Percentiles rank a stretch among this genome's conserved stretches.
These are phyloP conservation scores for Magallana gigas DNA, from an alignment of 1,140 invertebrate species.

Conservation along the genomic window DNA sequence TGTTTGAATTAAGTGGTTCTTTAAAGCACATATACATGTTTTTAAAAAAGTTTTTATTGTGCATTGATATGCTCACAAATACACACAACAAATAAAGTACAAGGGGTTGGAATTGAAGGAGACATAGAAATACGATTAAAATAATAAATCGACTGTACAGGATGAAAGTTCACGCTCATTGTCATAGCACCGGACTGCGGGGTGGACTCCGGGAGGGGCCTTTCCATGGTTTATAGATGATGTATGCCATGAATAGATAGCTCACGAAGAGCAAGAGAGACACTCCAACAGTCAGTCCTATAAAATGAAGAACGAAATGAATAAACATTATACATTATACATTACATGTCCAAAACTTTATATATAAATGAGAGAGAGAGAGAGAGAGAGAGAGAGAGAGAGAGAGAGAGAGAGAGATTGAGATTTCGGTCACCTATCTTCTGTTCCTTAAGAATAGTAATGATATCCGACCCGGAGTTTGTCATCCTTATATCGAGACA, in stretches of 20 bases:
- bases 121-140: too few species aligned
- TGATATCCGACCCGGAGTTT: background rate
- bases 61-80: too few species aligned
- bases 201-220: background rate
- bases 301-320: background rate
- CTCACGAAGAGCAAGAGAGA: background rate
- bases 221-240: background rate
- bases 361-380: background rate
- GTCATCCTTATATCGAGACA: background rate
- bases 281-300: background rate
- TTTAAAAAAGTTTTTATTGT: too few species aligned
- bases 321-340: background rate
- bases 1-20: too few species aligned
- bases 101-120: too few species aligned
- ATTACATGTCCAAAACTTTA: background rate
- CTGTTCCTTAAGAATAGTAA: conserved; percentile 1
- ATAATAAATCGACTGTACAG: too few species aligned
- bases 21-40: too few species aligned
- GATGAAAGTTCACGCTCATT: too few species aligned
- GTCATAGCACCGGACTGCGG: background rate
- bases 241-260: conserved; percentile 4
- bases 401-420: conserved; percentile 22
- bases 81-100: too few species aligned
- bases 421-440: background rate
- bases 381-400: conserved; percentile 33